phyloP scores from a whole-genome alignment of 2,113 vertebrate genomes.

The Passerina amoena region DNA sequence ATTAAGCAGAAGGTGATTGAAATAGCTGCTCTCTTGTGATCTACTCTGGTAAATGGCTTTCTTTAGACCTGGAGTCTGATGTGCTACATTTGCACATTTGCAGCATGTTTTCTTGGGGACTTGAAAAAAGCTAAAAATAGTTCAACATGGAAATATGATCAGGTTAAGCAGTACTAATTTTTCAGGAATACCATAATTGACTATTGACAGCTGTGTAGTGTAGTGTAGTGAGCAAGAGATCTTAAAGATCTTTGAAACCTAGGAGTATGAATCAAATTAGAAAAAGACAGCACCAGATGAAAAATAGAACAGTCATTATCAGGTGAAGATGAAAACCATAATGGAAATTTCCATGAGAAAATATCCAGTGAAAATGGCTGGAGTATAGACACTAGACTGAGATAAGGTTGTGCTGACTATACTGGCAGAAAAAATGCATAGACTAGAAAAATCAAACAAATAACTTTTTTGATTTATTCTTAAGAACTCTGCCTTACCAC shows the following conservation, averaged over 20 bases:
- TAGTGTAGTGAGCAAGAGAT: neutral
- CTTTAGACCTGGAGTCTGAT: neutral
- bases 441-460: neutral
- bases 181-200: neutral
- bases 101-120: neutral
- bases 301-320: neutral
- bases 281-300: neutral
- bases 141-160: neutral
- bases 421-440: neutral
- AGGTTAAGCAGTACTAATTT: neutral
- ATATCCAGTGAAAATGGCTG: neutral
- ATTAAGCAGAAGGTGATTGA: neutral
- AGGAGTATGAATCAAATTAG: neutral
- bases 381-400: neutral
- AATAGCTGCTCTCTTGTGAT: neutral
- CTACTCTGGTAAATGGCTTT: neutral
- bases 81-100: rapidly evolving
- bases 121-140: neutral
- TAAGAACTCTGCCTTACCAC: neutral
- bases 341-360: neutral
- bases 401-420: neutral
- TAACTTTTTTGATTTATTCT: neutral
- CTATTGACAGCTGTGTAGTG: neutral
- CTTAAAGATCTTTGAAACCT: neutral
- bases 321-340: neutral